phyloP scores from a whole-genome alignment of 2,797 vertebrate genomes.

The Parauchenoglanis ngamensis region DNA sequence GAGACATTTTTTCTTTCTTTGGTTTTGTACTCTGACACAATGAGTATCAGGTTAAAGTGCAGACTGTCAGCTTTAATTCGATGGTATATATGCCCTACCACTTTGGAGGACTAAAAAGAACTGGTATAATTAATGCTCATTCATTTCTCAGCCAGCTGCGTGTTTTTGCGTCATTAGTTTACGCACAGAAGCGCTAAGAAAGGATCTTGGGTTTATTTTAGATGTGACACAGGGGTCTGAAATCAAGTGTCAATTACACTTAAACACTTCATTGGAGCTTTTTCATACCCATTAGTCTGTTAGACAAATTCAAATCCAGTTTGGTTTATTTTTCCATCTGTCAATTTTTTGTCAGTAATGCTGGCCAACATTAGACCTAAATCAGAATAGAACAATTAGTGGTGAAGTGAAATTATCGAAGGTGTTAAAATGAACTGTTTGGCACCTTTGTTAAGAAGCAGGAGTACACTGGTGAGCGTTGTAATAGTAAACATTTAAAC shows the following conservation, averaged over 20 bases:
- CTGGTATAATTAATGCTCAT: conserved; percentile 25
- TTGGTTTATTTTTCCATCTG: background rate
- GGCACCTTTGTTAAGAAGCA: background rate
- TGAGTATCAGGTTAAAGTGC: conserved; percentile 11
- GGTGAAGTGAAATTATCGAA: background rate
- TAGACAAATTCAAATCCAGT: background rate
- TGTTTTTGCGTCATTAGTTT: conserved; percentile 22
- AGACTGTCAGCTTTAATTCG: conserved; percentile 25
- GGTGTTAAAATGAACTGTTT: background rate
- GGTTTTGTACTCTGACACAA: conserved; percentile 13
- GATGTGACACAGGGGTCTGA: background rate
- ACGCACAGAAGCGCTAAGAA: conserved; percentile 14
- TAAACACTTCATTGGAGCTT: background rate
- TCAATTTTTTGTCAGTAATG: background rate
- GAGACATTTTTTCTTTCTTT: background rate
- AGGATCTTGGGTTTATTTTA: background rate
- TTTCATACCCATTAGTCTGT: background rate
- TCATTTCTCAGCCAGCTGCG: conserved; percentile 8
- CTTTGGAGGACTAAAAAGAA: background rate
- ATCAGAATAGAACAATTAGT: background rate
- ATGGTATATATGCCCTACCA: conserved; percentile 12
- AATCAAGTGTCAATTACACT: background rate
- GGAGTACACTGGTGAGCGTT: background rate
- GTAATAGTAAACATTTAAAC: background rate
- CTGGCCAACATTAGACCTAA: background rate